Base-by-base conservation (phyloP, 2,888 invertebrate genomes). In the Bellardia bayeri region DNA sequence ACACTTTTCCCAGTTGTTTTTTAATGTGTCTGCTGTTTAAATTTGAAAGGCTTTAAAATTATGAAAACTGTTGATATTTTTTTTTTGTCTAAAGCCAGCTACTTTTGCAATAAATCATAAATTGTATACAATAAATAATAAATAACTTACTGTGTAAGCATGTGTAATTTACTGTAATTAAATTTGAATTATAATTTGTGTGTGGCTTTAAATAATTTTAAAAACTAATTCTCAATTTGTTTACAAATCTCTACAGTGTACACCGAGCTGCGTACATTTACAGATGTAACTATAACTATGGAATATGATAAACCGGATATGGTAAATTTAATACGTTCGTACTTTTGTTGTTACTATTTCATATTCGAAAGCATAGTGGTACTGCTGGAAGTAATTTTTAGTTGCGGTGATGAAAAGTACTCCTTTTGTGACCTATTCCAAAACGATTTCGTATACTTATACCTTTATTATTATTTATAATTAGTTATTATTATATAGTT, bases 11-110 rank as follows among this genome's bases (percentile, higher is more conserved):
- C 72, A 66, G 45, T 49, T 49, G 56, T 23, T 14, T 66, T 66
- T 30, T 69, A 30, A 42, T 74, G 54, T 66, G 42, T 51, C n/a
- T 63, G 42, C 42, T 14, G 30, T 9, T 45, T 45, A 45, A 37
- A 56, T 61, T 30, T 58, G 72, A 82, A 78, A 68, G 74, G 51
- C 72, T 78, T 45, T 40, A 75, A 56, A 8, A 14, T 54, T 63
- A 11, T 16, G 56, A 63, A 33, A 11, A 69, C 11, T 51, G 23
- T 8, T 56, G 37, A 2, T 40, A 3, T 37, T 1, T 66, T 1
- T 66, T 74, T 51, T n/a, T 54, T 1, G 2, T 11, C 16, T 14
- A 45, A 61, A n/a, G 30, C 4, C 4, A 23, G 2, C 13, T 58
- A 14, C 23, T 23, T 14, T 78, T 68, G 33, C 2, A 11, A 2